These are phyloP conservation scores for Coilia nasus DNA, from an alignment of 2,797 vertebrate species.

Conservation along the genomic window DNA sequence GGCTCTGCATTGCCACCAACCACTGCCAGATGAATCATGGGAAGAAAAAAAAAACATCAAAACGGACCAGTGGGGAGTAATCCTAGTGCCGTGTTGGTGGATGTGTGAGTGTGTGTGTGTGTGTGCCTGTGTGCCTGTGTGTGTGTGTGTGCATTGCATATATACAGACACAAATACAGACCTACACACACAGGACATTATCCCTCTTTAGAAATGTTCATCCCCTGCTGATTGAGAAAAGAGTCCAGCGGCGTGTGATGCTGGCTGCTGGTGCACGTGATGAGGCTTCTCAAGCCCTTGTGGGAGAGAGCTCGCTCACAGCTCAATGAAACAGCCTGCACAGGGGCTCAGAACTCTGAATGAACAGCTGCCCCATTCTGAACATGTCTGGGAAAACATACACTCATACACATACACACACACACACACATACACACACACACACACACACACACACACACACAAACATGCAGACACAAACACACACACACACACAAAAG, in stretches of 20 bases:
- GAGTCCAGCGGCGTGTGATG: slow-evolving; percentile 45
- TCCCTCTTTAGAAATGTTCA: slow-evolving; percentile 62
- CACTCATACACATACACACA: slow-evolving; percentile 30
- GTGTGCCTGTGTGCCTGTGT: too few relatives aligned
- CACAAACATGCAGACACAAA: neutral
- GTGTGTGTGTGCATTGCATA: too few relatives aligned
- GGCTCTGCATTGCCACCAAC: slow-evolving; percentile 12
- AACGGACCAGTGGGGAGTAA: slow-evolving; percentile 26
- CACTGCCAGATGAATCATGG: slow-evolving; percentile 34
- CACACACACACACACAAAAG: slow-evolving; percentile 1
- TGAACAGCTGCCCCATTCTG: slow-evolving; percentile 66
- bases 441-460: slow-evolving; percentile 40
- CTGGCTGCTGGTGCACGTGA: slow-evolving; percentile 63
- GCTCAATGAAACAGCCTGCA: slow-evolving; percentile 64
- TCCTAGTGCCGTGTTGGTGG: slow-evolving; percentile 1
- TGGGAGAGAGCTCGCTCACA: slow-evolving; percentile 47
- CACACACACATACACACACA: neutral
- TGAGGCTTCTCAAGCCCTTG: slow-evolving; percentile 27
- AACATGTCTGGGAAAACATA: slow-evolving; percentile 49
- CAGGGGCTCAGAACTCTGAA: slow-evolving; percentile 60
- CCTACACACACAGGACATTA: slow-evolving; percentile 52
- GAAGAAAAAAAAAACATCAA: slow-evolving; percentile 20
- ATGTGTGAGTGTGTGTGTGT: slow-evolving; percentile 11
- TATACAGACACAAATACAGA: too few relatives aligned
- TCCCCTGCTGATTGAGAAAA: slow-evolving; percentile 73